Evolutionary conservation across 92 coral and sea anemone species (phyloP), one percentile per base, ranked within the genome.

Genomic region (Paramuricea clavata): DNA sequence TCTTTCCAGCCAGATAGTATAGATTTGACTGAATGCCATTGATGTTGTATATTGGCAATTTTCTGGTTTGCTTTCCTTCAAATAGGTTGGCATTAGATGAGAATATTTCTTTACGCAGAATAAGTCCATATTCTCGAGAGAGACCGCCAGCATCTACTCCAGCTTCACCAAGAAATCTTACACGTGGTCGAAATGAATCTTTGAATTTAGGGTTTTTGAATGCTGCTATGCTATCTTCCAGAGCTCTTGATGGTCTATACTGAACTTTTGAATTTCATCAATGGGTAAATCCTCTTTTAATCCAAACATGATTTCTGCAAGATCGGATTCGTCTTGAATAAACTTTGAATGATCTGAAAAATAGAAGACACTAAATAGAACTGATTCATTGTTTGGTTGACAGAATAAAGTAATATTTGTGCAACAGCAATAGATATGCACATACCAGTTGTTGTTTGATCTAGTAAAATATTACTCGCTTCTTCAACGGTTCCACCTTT

Each of bases 101-200:
- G 39, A 90, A 90, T n/a, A 90, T 31, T 78, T 83, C 87, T 17
- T 68, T 64, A 34, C 49, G 60, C 69, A 90, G 56, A 17, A 90
- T 74, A n/a, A 26, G 6, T 28, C 75, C 83, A 85, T 85, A 90
- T 43, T 85, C 92, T 78, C 89, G 57, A 10, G 81, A 26, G 19
- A 89, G 74, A 5, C 92, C 92, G n/a, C 90, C 93, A 6, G 87
- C 87, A 71, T 90, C 90, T 17, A 90, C 64, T 16, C 90, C 90
- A 33, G 71, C 67, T 79, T 90, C 93, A 11, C 87, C 90, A 4
- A 16, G 87, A 59, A 84, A 89, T 32, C 21, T 49, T n/a, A 89
- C 52, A n/a, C 86, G 67, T 12, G 89, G 89, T 31, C 68, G n/a
- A 15, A 73, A 81, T 30, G 47, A 56, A 17, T 44, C 59, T 33